These are phyloP conservation scores for Etheostoma nigrum DNA, from an alignment of 2,797 vertebrate genomes.

Conservation along the genomic window DNA sequence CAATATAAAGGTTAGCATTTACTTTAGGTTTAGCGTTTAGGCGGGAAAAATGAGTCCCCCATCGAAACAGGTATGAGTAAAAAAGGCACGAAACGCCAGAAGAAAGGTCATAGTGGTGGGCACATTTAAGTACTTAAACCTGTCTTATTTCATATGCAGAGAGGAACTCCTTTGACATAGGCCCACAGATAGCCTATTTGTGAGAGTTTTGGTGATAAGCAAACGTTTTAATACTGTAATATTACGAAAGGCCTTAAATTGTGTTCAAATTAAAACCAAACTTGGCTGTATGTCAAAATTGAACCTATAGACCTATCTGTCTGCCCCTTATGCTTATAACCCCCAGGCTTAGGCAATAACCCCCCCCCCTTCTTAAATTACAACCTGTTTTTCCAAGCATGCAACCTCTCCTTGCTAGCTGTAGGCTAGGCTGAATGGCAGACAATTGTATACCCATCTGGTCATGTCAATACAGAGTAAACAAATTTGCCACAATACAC, in stretches of 20 bases:
- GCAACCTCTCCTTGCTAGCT: background rate
- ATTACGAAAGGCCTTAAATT: background rate
- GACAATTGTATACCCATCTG: too few relatives aligned
- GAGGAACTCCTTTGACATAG: too few relatives aligned
- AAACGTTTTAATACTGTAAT: background rate
- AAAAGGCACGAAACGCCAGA: background rate
- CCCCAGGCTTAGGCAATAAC: background rate
- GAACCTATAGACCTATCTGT: background rate
- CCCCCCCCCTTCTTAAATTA: conserved; percentile 46
- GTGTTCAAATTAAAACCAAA: background rate
- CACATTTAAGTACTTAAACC: background rate
- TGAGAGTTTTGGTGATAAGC: background rate
- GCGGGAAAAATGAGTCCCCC: background rate
- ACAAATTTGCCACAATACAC: background rate
- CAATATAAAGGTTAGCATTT: background rate
- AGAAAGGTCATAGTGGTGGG: background rate
- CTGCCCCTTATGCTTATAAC: background rate
- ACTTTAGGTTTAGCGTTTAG: background rate
- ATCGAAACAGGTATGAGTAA: too few relatives aligned
- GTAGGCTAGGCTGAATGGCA: background rate
- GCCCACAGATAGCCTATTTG: background rate
- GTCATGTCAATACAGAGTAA: background rate
- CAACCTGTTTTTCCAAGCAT: conserved; percentile 43
- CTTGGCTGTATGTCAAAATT: background rate
- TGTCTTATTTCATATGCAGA: background rate